These are phyloP conservation scores for Cyrtonyx montezumae DNA, from an alignment of 2,113 vertebrate genomes.

Conservation along the genomic window DNA sequence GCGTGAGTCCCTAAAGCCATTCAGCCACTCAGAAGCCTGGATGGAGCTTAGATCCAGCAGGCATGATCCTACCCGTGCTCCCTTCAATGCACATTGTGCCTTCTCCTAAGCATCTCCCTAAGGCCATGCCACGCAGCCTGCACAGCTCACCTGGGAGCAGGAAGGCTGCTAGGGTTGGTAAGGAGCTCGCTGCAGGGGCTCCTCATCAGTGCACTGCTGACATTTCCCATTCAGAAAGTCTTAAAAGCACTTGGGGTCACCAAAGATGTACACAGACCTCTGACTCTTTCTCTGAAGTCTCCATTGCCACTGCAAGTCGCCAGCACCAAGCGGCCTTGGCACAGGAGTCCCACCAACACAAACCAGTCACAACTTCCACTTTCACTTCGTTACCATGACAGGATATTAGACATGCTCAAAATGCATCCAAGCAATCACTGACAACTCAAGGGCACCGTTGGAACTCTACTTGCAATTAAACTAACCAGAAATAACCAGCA, in stretches of 20 bases:
- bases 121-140: neutral
- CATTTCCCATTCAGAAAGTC: neutral
- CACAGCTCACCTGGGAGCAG: neutral
- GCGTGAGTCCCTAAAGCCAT: conserved; percentile 58
- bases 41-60: conserved; percentile 2
- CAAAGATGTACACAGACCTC: neutral
- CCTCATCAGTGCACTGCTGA: neutral
- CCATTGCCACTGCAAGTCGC: neutral
- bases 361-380: neutral
- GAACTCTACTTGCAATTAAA: neutral
- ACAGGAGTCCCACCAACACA: neutral
- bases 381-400: neutral
- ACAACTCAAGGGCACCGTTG: neutral
- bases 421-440: neutral
- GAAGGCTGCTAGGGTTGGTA: neutral
- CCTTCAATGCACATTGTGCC: neutral
- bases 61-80: conserved; percentile 50
- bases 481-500: neutral
- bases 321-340: neutral
- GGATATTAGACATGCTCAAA: neutral
- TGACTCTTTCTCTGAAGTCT: neutral
- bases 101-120: conserved; percentile 12
- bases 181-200: neutral
- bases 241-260: neutral
- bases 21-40: conserved; percentile 11